Evolutionary conservation across 2,113 vertebrate species (phyloP).

Genomic region (Octodon degus): DNA sequence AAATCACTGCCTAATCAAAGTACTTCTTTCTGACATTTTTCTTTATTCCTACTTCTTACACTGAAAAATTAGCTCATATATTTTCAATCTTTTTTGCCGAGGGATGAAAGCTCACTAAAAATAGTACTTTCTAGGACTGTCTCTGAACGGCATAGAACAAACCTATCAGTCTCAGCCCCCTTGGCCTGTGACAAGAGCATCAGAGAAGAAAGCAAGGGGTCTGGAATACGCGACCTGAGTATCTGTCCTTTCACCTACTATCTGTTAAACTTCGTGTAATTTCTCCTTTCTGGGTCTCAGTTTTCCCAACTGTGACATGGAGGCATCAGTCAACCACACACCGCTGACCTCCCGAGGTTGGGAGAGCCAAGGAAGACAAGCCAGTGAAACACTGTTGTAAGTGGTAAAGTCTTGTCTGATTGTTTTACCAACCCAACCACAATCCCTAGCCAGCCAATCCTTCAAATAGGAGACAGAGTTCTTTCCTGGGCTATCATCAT

Average conservation of each 20-base stretch:
- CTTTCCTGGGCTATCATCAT: slow-evolving; percentile 12
- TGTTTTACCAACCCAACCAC: not conserved
- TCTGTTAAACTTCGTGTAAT: too few relatives aligned
- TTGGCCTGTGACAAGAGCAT: fast-evolving
- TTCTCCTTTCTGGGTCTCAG: not conserved
- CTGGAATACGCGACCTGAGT: not conserved
- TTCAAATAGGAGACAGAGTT: slow-evolving; percentile 50
- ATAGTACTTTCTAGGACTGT: not conserved
- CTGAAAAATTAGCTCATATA: not conserved
- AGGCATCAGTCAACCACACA: not conserved
- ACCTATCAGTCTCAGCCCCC: not conserved
- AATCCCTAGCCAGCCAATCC: not conserved
- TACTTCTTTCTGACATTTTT: not conserved
- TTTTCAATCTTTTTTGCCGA: not conserved
- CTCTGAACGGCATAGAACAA: not conserved
- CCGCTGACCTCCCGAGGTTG: not conserved
- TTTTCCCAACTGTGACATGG: not conserved
- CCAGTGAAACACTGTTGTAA: not conserved
- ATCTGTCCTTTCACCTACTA: not conserved
- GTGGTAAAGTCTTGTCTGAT: not conserved
- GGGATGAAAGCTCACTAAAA: not conserved
- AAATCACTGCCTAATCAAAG: not conserved
- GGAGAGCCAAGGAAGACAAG: not conserved
- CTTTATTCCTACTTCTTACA: not conserved
- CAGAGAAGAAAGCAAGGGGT: not conserved